Evolutionary conservation across 2,888 invertebrate species (phyloP), one percentile per base, ranked within the genome.

Genomic region (Clanis bilineata): DNA sequence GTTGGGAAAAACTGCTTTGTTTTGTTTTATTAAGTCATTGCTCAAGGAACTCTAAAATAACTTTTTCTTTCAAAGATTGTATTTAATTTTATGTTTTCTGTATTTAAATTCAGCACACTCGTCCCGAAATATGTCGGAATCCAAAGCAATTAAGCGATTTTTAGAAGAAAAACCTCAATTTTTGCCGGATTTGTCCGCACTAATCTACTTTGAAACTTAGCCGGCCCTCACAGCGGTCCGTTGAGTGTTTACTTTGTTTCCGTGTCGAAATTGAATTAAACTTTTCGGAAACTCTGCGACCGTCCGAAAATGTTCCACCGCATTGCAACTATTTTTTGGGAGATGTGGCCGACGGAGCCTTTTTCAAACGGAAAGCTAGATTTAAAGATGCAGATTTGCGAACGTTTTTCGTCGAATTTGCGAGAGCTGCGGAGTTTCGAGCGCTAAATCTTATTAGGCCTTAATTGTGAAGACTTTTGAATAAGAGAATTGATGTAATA

Each of bases 241-340:
- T 70, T 68, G 73, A 80, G 72, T 81, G 77, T 79, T 80, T 82
- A 79, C 81, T 77, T 79, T 78, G 79, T 80, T 74, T 70, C 68
- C 72, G 69, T 71, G 72, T 73, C 69, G 67, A 78, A 83, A 84
- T 83, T 80, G 77, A 85, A 80, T 84, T 81, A 79, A 81, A 85
- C 82, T 82, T 79, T 79, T 77, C 64, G 59, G 63, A 69, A 84
- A 79, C 79, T 80, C 74, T 62, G 55, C 67, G 67, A 71, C 64
- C 67, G 63, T 61, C 61, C 67, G 65, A 65, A 69, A 65, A 66
- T 64, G 64, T 66, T 60, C 59, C 60, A 60, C 55, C 59, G 58
- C 66, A 45, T 25, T 69, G 67, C 64, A 67, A 69, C 68, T 63
- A 70, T 58, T 51, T 57, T 58, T 58, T 58, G 28, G 51, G 39